Evolutionary conservation across 37 sponge, comb jelly and placozoan genomes (phyloP).

Genomic region (Petrosia ficiformis): DNA sequence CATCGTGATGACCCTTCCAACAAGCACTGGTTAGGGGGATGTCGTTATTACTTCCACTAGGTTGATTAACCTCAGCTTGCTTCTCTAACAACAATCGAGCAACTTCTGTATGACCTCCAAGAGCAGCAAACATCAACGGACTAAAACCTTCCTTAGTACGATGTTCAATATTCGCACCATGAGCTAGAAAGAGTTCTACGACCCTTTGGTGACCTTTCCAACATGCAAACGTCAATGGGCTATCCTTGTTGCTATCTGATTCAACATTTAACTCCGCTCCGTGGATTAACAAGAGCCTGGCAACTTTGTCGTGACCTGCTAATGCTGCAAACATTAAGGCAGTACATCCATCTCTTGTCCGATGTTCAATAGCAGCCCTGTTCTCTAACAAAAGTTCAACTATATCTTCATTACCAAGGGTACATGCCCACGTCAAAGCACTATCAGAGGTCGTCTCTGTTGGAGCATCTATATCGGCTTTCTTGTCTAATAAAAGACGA

Average conservation of each 20-base stretch:
- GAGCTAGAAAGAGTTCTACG: slow-evolving; percentile 83
- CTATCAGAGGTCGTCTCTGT: slow-evolving; percentile 96
- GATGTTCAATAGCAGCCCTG: slow-evolving; percentile 89
- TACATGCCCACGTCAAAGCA: slow-evolving; percentile 99
- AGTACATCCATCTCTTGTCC: slow-evolving; percentile 97
- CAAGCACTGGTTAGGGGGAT: slow-evolving; percentile 97
- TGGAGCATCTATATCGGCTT: slow-evolving; percentile 89
- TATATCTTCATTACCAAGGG: slow-evolving; percentile 92
- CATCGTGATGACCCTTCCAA: slow-evolving; percentile 96
- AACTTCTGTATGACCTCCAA: slow-evolving; percentile 93
- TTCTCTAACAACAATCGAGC: slow-evolving; percentile 37
- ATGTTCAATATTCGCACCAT: slow-evolving; percentile 93
- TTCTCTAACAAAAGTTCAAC: slow-evolving; percentile 84
- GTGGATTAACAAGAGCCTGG: slow-evolving; percentile 83
- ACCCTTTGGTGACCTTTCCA: slow-evolving; percentile 99
- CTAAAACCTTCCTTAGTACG: slow-evolving; percentile 98
- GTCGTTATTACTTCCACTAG: slow-evolving; percentile 95
- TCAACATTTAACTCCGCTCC: slow-evolving; percentile 89
- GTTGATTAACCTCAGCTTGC: slow-evolving; percentile 82
- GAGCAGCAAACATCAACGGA: slow-evolving; percentile 98
- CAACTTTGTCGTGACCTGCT: slow-evolving; percentile 90
- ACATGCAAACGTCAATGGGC: slow-evolving; percentile 98
- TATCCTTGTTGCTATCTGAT: slow-evolving; percentile 96
- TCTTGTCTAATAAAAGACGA: slow-evolving; percentile 82
- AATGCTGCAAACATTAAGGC: slow-evolving; percentile 98